Base-by-base conservation (phyloP, 1,140 invertebrate species). In the Plectus sambesii region DNA sequence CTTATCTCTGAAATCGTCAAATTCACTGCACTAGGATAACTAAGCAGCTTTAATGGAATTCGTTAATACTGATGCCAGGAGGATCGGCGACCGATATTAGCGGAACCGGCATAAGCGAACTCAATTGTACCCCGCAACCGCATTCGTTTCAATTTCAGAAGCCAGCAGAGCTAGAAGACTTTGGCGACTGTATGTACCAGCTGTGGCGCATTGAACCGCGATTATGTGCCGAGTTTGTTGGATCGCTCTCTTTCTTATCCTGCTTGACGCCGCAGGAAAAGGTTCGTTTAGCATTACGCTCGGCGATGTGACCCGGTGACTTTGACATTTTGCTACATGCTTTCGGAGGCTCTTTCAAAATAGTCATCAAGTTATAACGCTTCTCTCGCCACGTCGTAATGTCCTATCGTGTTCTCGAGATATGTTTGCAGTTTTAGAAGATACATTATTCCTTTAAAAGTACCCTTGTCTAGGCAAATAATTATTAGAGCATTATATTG, bases 11-110 rank as follows among this genome's bases (percentile, higher is more conserved):
- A 20, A 37, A 25, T 51, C 35, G 4, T n/a, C 29, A 17, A 19
- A 2, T 25, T n/a, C n/a, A 12, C 9, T 46, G 4, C 8, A 61
- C 58, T 42, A 27, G 49, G 15, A 22, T 27, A 40, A 39, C 58
- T 41, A 60, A 60, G 19, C 23, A 48, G 5, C 62, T 61, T 35
- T 60, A 61, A 44, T 51, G 58, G 29, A 38, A 59, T n/a, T n/a
- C n/a, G n/a, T n/a, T n/a, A 39, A 51, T 39, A 37, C 20, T n/a
- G 33, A 36, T 24, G 49, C 2, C 33, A 51, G 29, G 30, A 44
- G 41, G 37, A 46, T 48, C 43, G 49, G 20, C 29, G 42, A 48
- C 30, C 49, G 20, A 17, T 41, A 12, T 19, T 22, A 15, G 29
- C 36, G 49, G 35, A 15, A 51, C 24, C 24, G 37, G 29, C 26